phyloP scores from a whole-genome alignment of 2,797 vertebrate species.

The Myripristis jacobus region DNA sequence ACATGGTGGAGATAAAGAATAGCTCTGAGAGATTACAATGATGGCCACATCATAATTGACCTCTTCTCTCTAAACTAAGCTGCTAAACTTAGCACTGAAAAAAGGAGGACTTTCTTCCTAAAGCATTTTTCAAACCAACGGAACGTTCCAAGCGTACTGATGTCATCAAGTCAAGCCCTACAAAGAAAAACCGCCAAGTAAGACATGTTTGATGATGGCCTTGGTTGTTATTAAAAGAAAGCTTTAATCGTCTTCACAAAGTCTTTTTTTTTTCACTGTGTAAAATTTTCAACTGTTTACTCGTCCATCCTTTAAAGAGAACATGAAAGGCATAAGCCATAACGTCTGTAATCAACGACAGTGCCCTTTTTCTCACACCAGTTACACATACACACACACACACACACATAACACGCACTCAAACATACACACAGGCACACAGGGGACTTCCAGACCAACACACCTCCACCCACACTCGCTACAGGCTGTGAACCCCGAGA shows the following conservation, averaged over 20 bases:
- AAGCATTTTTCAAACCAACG: slow-evolving; percentile 63
- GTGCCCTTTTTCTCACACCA: slow-evolving; percentile 36
- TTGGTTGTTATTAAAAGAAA: slow-evolving; percentile 53
- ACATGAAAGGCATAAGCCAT: slow-evolving; percentile 52
- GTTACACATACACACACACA: slow-evolving; percentile 38
- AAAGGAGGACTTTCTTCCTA: slow-evolving; percentile 48
- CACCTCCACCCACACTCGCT: slow-evolving; percentile 72
- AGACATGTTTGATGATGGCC: slow-evolving; percentile 56
- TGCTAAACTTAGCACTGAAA: slow-evolving; percentile 59
- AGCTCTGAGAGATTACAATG: slow-evolving; percentile 34
- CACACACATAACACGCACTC: slow-evolving; percentile 22
- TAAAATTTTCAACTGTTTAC: slow-evolving; percentile 54
- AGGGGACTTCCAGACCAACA: slow-evolving; percentile 77
- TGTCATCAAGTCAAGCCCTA: slow-evolving; percentile 56
- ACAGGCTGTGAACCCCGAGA: slow-evolving; percentile 48
- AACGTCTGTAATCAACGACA: slow-evolving; percentile 49
- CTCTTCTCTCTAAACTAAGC: slow-evolving; percentile 45
- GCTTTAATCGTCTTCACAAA: slow-evolving; percentile 45
- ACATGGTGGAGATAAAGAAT: slow-evolving; percentile 7
- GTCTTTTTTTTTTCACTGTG: slow-evolving; percentile 3
- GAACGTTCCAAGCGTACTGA: slow-evolving; percentile 58
- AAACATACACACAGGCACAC: slow-evolving; percentile 13
- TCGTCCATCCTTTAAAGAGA: slow-evolving; percentile 49
- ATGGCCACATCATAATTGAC: slow-evolving; percentile 50
- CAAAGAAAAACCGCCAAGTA: slow-evolving; percentile 53